Percentiles rank a stretch among this genome's conserved stretches.
phyloP scores from a whole-genome alignment of 2,888 invertebrate species.

The Drosophila sordidula region DNA sequence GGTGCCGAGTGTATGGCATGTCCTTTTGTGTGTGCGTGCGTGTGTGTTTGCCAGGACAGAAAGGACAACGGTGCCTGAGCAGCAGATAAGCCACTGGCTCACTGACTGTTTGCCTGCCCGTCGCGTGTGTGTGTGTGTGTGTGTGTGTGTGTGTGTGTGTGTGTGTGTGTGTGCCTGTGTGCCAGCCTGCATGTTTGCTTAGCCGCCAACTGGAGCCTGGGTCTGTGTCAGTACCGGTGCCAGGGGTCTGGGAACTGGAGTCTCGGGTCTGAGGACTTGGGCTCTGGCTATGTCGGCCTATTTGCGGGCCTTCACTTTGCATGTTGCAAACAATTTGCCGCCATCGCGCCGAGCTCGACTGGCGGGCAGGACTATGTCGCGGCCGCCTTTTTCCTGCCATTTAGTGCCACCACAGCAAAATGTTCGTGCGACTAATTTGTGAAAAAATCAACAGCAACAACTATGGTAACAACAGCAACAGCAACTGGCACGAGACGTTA shows the following conservation, averaged over 20 bases:
- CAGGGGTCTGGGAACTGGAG: conserved; percentile 10
- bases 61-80: conserved; percentile 48
- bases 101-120: conserved; percentile 22
- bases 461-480: conserved; percentile 21
- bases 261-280: conserved; percentile 6
- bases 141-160: conserved; percentile 8
- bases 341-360: conserved; percentile 25
- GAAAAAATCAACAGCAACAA: conserved; percentile 53
- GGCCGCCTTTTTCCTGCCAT: conserved; percentile 60
- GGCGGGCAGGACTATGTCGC: conserved; percentile 38
- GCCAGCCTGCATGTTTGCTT: conserved; percentile 57
- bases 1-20: conserved; percentile 42
- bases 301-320: conserved; percentile 70
- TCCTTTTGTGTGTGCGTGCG: conserved; percentile 25
- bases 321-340: conserved; percentile 76
- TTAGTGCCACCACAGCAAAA: conserved; percentile 69
- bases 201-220: conserved; percentile 41
- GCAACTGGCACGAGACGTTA: conserved; percentile 68
- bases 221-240: conserved; percentile 19
- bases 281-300: conserved; percentile 56
- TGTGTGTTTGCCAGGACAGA: conserved; percentile 39
- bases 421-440: conserved; percentile 79
- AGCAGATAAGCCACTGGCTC: conserved; percentile 36
- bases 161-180: conserved; percentile 9
- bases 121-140: conserved; percentile 5